Percentiles rank a stretch among this genome's conserved stretches.
These are phyloP conservation scores for Tyria jacobaeae DNA, from an alignment of 2,888 invertebrate species.

Conservation along the genomic window DNA sequence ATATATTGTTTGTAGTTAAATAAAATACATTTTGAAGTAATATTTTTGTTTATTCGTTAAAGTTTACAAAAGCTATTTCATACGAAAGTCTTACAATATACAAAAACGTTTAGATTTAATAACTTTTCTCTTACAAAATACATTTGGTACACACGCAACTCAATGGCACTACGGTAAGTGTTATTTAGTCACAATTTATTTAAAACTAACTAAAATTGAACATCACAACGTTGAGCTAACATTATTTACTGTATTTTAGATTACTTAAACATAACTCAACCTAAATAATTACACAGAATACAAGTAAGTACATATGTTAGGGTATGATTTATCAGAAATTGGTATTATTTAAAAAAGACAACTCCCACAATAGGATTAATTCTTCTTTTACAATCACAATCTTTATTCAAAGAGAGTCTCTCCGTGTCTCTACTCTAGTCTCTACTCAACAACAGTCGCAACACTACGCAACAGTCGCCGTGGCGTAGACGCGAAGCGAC, in stretches of 20 bases:
- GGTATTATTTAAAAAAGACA: too few species aligned
- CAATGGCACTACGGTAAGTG: slow-evolving; percentile 46
- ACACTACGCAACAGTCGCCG: too few species aligned
- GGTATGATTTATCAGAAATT: too few species aligned
- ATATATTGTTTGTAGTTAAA: too few species aligned
- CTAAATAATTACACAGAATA: neutral
- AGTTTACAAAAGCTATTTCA: neutral
- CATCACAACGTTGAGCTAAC: slow-evolving; percentile 49
- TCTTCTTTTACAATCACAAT: too few species aligned
- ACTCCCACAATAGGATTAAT: too few species aligned
- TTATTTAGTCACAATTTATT: slow-evolving; percentile 45
- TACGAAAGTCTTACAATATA: neutral
- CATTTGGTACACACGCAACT: slow-evolving; percentile 12
- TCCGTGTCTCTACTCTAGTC: too few species aligned
- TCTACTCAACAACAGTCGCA: too few species aligned
- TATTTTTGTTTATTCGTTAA: neutral
- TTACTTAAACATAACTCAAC: neutral
- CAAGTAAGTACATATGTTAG: too few species aligned
- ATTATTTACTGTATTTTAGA: slow-evolving; percentile 7
- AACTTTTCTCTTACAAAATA: slow-evolving; percentile 46
- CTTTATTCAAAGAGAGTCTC: too few species aligned
- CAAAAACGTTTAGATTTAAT: slow-evolving; percentile 39
- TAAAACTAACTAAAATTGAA: slow-evolving; percentile 22
- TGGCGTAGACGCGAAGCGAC: too few species aligned
- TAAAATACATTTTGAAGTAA: neutral